Conservation (phyloP, 2,797 vertebrate species). For the Schizopygopsis pylzovi region DNA sequence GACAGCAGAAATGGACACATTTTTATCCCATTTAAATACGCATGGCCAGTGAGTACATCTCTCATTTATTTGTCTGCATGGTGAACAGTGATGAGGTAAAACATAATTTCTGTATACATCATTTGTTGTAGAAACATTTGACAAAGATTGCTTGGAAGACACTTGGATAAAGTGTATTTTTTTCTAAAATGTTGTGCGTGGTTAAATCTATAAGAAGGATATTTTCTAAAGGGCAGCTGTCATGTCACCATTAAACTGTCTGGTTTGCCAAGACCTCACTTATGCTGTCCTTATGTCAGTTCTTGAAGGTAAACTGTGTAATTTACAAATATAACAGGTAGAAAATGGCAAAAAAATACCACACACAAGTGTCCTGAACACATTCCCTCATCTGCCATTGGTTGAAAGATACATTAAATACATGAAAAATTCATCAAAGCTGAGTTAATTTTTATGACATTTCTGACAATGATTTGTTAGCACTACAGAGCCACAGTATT, state of each 20-base stretch:
- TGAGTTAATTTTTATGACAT: not conserved
- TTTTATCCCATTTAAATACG: slow-evolving; percentile 81
- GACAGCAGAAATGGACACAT: slow-evolving; percentile 74
- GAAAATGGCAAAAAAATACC: not conserved
- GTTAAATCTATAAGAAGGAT: not conserved
- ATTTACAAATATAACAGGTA: not conserved
- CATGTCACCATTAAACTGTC: slow-evolving; percentile 22
- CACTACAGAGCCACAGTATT: not conserved
- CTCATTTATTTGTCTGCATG: not conserved
- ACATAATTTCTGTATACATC: not conserved
- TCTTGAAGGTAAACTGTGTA: not conserved
- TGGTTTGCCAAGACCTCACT: not conserved
- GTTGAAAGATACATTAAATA: not conserved
- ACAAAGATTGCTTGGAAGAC: not conserved
- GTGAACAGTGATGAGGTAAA: not conserved
- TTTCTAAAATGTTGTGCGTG: not conserved
- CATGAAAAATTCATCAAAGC: not conserved
- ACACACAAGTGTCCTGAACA: not conserved
- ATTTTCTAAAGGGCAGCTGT: slow-evolving; percentile 8
- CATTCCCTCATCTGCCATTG: not conserved
- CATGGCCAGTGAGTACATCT: slow-evolving; percentile 84
- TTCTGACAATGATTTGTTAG: not conserved
- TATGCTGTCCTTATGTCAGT: not conserved
- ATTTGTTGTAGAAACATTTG: not conserved
- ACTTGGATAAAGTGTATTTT: not conserved